Base-by-base conservation (phyloP, 2,888 invertebrate genomes). In the Stegophylla sp. region DNA sequence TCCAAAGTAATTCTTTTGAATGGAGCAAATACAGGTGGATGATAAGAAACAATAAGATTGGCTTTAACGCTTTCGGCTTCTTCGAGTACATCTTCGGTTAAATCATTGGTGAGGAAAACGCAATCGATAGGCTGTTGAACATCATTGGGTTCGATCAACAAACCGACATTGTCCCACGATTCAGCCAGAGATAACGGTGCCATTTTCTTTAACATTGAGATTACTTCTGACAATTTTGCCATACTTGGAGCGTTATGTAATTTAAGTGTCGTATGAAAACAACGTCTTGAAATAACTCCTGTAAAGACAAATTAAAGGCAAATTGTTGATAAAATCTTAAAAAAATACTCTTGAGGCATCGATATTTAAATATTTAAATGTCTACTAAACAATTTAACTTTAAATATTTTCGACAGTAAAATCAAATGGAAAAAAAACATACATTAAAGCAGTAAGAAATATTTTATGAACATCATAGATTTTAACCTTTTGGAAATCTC, bases 151-250 rank as follows among this genome's bases (percentile, higher is more conserved):
- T 97, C 94, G 15, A 97, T 90, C 41, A 98, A 88, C 1, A 98
- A 88, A 0, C 98, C 98, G 73, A 97, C 96, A 87, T 98, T 98
- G 86, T 98, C 98, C 97, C 97, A 98, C 74, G 89, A 90, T 85
- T 93, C 96, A 3, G 96, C 94, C 17, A 93, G 87, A 1, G 88
- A 86, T 48, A 89, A 86, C 12, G 93, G 91, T 0, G 95, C 94
- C 87, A 92, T 92, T 12, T 88, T 86, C 85, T 93, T 90, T 82
- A 96, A 87, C 41, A 17, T 20, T 0, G 59, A 67, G 5, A 77
- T 12, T 0, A 77, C 67, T 28, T 77, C 56, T 1, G 53, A 9
- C 7, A 76, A n/a, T n/a, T 17, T 43, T 17, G n/a, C n/a, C 75
- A 53, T 64, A 17, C 17, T 61, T 12, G 34, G 0, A 41, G 10